Evolutionary conservation across 2,797 vertebrate species (phyloP).

Genomic region (Phoebastria nigripes): DNA sequence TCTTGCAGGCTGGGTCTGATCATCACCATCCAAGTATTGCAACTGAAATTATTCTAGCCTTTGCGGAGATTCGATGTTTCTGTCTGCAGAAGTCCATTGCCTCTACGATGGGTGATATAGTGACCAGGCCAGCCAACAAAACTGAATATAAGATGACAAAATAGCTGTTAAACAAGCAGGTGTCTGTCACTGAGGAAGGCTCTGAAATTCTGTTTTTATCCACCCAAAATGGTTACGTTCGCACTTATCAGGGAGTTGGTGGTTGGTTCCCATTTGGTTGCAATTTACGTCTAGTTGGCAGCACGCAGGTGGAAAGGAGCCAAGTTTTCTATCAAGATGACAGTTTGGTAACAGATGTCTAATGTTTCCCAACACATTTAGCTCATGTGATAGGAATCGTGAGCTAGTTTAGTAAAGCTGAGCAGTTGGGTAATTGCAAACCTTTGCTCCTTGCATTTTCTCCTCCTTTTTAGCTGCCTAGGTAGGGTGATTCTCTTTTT

Average conservation of each 20-base stretch:
- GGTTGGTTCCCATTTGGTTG: constrained; percentile 1
- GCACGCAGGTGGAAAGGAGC: background rate
- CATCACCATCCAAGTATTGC: background rate
- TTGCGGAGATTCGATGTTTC: background rate
- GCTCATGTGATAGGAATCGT: background rate
- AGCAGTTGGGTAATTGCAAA: constrained; percentile 26
- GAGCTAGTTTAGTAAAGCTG: constrained; percentile 27
- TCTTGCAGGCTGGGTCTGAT: background rate
- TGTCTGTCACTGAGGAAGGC: background rate
- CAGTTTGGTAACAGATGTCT: constrained; percentile 62
- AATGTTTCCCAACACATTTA: constrained; percentile 41
- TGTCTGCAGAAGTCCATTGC: background rate
- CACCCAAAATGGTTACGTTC: background rate
- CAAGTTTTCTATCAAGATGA: constrained; percentile 26
- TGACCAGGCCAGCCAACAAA: background rate
- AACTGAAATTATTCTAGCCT: background rate
- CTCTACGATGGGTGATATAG: accelerated
- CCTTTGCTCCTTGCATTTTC: background rate
- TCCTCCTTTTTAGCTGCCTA: background rate
- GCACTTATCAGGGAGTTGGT: background rate
- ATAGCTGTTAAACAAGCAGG: background rate
- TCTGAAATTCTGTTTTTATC: background rate
- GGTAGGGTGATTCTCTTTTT: background rate
- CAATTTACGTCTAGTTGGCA: constrained; percentile 18
- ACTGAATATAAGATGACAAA: background rate